Evolutionary conservation across 2,888 invertebrate genomes (phyloP), one percentile per base, ranked within the genome.

Genomic region (Harpalus rubripes): DNA sequence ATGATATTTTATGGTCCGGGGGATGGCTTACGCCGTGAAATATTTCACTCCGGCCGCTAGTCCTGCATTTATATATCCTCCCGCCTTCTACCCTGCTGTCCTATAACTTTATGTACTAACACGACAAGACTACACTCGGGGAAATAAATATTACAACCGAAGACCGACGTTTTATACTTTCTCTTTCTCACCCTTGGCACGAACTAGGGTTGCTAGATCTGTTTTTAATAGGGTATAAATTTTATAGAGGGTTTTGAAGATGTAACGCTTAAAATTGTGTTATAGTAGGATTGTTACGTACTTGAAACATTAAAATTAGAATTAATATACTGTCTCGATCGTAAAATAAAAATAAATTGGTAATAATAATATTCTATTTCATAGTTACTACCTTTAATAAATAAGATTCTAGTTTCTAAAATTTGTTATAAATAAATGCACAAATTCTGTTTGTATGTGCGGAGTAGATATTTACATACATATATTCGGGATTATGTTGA

Each of bases 1-100:
- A 83, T 83, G 83, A 83, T 74, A 74, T 72, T 83, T 83, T 83
- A 83, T 83, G 83, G 56, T 52, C 65, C 39, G 65, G 15, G 72
- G 39, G 72, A 82, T 72, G 82, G 72, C 83, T 74, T 83, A 83
- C 72, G 72, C 59, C 18, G 83, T 59, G 61, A 83, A 83, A 83
- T 83, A 81, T 81, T 81, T 81, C 81, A 81, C 81, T 81, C n/a
- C 72, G 72, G 41, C 72, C 72, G 72, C 72, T 41, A 26, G 68
- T 68, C 68, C 39, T 68, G 68, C 72, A 74, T 74, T 74, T 74
- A 74, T 74, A 74, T 74, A 41, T 74, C 44, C 72, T 74, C 72
- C 41, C n/a, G 72, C 44, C 72, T 4, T 10, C 72, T 18, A 44
- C 5, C 72, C n/a, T 74, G 44, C 68, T 68, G 68, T 68, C 68